Evolutionary conservation across 92 coral and sea anemone species (phyloP), one percentile per base, ranked within the genome.

Genomic region (Porites lobata): DNA sequence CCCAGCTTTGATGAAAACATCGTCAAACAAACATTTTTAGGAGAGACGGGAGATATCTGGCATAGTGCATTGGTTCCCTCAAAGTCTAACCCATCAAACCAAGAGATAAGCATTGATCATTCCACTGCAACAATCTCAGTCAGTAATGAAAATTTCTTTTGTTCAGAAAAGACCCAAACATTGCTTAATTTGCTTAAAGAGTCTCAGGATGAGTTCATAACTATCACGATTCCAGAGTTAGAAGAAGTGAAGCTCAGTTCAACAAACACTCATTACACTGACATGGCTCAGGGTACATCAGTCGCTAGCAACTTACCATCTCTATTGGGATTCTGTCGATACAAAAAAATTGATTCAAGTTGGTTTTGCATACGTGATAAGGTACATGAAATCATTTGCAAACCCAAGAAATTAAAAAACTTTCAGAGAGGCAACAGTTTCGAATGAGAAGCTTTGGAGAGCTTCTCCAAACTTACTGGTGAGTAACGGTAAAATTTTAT

Each of bases 291-390:
- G 66, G 79, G 87, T 82, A 54, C 79, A 15, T 29, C 87, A 69
- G 77, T 82, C 78, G 86, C 77, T 18, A 70, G 86, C 78, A 82
- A 82, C n/a, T 54, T 82, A 54, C 86, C 85, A 65, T 79, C 84
- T 14, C 75, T 79, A 4, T 65, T 79, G 75, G 84, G 58, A 54
- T 54, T 54, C 13, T 54, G 58, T 54, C 10, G 10, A 54, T 8
- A 54, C 58, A 54, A 54, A 54, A 11, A 54, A 54, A 3, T 54
- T 54, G 58, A 54, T 54, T 54, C 58, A 54, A 8, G 10, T 54
- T 54, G 58, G 13, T 54, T 54, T 54, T 54, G 58, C 58, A 54
- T 54, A 54, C 58, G 13, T 54, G 13, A 54, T 54, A 54, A 54
- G 8, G 13, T 54, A 54, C 10, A 54, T 54, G 58, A 54, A 54